Base-by-base conservation (phyloP, 1,140 invertebrate genomes). In the Magallana angulata region DNA sequence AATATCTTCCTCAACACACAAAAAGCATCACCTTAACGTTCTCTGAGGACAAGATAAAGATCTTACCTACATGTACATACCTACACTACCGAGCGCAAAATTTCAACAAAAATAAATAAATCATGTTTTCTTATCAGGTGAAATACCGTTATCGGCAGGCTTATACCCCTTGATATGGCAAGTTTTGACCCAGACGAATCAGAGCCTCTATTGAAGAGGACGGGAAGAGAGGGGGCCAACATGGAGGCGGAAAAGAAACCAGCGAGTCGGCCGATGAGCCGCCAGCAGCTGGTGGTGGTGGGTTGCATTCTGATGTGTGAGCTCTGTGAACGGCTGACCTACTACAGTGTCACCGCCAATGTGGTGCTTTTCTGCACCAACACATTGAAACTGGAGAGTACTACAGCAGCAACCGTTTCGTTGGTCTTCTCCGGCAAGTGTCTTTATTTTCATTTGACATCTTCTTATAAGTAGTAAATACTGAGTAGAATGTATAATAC, bases 271-370 rank as follows among this genome's bases (percentile, higher is more conserved):
- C 7, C 24, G 6, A 76, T 76, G 68, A 30, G 24, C 24, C 9
- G 81, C 5, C 81, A 76, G 24, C 68, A 82, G 18, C 48, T 82
- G 48, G 1, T 83, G 24, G 89, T 92, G 57, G 89, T 91, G 0
- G 30, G 89, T n/a, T 91, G 90, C 85, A 91, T 93, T 48, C 84
- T 93, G 71, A 57, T 92, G 68, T 90, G 89, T 14, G 93, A 93
- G 82, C 57, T 94, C 57, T 93, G 91, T 88, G 93, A 94, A 81
- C 85, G 93, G 1, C 81, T 93, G 86, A 91, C 92, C 0, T 94
- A 90, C 88, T 94, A 93, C 87, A 91, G 92, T 76, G 90, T 94
- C 2, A 68, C 88, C 1, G 91, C 90, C n/a, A 94, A 94, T 84
- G 81, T 93, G 8, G 90, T 94, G 7, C 83, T 93, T 2, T 94